Evolutionary conservation across 2,888 invertebrate species (phyloP).

Genomic region (Cheilosia variabilis): DNA sequence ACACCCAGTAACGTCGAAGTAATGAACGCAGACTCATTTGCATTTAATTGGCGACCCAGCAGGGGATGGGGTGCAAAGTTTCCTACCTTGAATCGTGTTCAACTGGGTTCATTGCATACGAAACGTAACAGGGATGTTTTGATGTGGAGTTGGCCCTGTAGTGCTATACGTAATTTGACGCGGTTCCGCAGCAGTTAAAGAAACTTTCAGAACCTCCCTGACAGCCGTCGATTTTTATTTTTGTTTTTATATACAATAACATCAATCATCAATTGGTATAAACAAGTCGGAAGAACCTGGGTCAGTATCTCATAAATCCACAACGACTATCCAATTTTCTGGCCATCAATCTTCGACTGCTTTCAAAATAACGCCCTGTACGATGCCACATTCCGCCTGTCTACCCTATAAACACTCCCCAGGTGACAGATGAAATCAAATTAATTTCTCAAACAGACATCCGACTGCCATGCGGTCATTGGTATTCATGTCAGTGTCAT

Average conservation of each 20-base stretch:
- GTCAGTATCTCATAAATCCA: slow-evolving; percentile 65
- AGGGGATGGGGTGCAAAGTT: slow-evolving; percentile 1
- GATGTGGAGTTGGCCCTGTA: neutral
- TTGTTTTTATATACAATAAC: neutral
- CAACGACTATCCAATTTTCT: slow-evolving; percentile 69
- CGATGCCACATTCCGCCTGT: neutral
- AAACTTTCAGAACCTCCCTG: neutral
- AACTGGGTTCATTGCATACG: slow-evolving; percentile 50
- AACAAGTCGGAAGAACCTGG: slow-evolving; percentile 27
- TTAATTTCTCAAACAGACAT: slow-evolving; percentile 70
- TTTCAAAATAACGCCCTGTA: slow-evolving; percentile 9
- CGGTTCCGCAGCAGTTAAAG: neutral
- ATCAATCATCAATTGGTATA: slow-evolving; percentile 65
- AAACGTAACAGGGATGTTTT: neutral
- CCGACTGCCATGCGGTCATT: slow-evolving; percentile 49
- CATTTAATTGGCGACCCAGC: slow-evolving; percentile 52
- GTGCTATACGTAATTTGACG: slow-evolving; percentile 2
- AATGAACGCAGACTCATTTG: slow-evolving; percentile 70
- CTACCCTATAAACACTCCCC: slow-evolving; percentile 33
- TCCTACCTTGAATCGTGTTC: slow-evolving; percentile 13
- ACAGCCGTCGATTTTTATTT: no score
- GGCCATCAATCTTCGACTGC: slow-evolving; percentile 69
- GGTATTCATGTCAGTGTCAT: slow-evolving; percentile 65
- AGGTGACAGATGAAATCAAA: slow-evolving; percentile 71
- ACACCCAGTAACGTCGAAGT: slow-evolving; percentile 23